These are phyloP conservation scores for Ifrita kowaldi DNA, from an alignment of 2,113 vertebrate genomes.

Conservation along the genomic window DNA sequence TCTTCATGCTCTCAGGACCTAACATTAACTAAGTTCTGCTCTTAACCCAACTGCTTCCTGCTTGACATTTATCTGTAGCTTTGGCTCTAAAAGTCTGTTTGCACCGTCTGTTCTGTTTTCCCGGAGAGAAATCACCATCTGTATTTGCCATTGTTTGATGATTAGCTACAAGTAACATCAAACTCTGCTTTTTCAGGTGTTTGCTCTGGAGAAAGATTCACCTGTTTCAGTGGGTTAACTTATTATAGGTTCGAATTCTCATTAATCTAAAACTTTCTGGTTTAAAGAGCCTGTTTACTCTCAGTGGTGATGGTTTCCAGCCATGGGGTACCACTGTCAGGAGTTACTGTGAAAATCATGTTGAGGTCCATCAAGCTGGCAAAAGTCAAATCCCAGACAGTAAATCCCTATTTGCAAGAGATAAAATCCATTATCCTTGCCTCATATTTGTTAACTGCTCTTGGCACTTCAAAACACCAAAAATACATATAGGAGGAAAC, in stretches of 20 bases:
- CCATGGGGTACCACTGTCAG: not conserved
- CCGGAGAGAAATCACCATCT: not conserved
- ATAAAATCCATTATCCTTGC: not conserved
- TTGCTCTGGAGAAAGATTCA: not conserved
- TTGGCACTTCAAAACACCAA: not conserved
- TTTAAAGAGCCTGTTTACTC: not conserved
- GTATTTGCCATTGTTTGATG: not conserved
- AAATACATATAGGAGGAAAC: not conserved
- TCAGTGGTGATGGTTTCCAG: not conserved
- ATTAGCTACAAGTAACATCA: not conserved
- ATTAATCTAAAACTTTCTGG: not conserved
- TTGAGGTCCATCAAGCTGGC: not conserved
- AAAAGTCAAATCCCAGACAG: not conserved
- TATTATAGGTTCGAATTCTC: not conserved
- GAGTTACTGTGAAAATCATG: not conserved
- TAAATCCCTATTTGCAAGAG: not conserved
- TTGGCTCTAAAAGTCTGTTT: not conserved
- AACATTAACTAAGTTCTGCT: not conserved
- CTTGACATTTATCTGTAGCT: not conserved
- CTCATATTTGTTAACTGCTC: not conserved
- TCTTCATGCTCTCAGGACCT: not conserved
- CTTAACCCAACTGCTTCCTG: not conserved
- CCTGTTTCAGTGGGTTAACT: not conserved
- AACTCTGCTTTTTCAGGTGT: not conserved
- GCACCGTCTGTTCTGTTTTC: not conserved